Evolutionary conservation across 2,888 invertebrate genomes (phyloP).

Genomic region (Peribatodes rhomboidaria): DNA sequence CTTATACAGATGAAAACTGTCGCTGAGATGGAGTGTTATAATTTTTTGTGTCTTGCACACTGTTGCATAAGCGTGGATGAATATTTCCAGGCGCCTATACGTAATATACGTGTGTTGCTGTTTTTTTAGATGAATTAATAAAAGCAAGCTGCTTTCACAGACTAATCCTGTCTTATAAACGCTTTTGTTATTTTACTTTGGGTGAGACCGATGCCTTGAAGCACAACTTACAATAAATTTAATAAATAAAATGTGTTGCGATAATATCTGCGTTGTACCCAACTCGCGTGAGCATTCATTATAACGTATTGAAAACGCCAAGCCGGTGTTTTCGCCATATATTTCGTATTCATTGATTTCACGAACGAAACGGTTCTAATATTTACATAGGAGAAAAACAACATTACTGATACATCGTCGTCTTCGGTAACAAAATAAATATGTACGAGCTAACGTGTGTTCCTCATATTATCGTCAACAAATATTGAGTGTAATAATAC

Average conservation of each 20-base stretch:
- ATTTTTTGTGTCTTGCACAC: slow-evolving; percentile 9
- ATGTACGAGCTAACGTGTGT: slow-evolving; percentile 7
- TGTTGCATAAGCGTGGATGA: neutral
- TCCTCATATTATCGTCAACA: slow-evolving; percentile 2
- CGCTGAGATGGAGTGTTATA: slow-evolving; percentile 2
- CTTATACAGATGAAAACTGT: slow-evolving; percentile 23
- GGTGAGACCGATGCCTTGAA: too few species aligned
- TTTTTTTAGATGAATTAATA: too few species aligned
- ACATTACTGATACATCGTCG: slow-evolving; percentile 10
- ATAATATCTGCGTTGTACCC: too few species aligned
- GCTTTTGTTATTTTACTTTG: too few species aligned
- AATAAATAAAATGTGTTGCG: too few species aligned
- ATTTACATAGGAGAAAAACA: slow-evolving; percentile 19
- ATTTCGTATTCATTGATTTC: slow-evolving; percentile 12
- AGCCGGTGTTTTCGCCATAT: neutral
- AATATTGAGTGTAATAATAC: slow-evolving; percentile 2
- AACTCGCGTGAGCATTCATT: too few species aligned
- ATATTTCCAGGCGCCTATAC: too few species aligned
- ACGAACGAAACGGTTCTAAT: neutral
- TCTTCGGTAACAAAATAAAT: slow-evolving; percentile 7
- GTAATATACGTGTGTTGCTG: too few species aligned
- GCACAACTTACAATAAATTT: too few species aligned
- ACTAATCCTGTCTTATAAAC: too few species aligned
- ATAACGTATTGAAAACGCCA: too few species aligned
- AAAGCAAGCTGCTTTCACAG: too few species aligned